phyloP scores from a whole-genome alignment of 2,113 vertebrate genomes.

The Odontesthes bonariensis region DNA sequence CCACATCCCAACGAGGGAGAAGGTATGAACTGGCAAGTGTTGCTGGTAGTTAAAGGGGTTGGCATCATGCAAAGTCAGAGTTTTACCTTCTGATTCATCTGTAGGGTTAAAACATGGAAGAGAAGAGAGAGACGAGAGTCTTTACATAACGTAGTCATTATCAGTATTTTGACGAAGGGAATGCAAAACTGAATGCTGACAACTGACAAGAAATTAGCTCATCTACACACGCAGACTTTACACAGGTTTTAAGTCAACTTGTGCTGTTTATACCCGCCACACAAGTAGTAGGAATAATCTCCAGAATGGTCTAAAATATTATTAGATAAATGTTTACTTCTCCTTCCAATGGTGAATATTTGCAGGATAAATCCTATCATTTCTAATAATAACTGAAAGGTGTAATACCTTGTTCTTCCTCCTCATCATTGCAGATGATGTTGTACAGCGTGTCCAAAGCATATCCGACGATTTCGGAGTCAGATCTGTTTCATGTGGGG shows the following conservation, averaged over 20 bases:
- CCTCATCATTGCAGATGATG: constrained; percentile 95
- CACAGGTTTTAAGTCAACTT: constrained; percentile 9
- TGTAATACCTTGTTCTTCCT: constrained; percentile 93
- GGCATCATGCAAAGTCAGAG: constrained; percentile 77
- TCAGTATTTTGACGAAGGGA: constrained; percentile 37
- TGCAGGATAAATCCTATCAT: neutral
- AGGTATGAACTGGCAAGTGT: constrained; percentile 22
- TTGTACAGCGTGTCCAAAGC: constrained; percentile 98
- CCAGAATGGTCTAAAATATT: neutral
- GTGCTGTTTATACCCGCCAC: neutral
- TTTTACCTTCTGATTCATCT: constrained; percentile 99
- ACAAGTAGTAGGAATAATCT: constrained; percentile 11
- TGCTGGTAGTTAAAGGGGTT: constrained; percentile 35
- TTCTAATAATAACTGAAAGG: neutral
- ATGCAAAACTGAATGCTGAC: constrained; percentile 29
- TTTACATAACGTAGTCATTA: constrained; percentile 56
- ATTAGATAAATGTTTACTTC: neutral
- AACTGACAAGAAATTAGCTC: constrained; percentile 24
- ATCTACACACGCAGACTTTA: constrained; percentile 47
- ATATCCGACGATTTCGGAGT: constrained; percentile 99
- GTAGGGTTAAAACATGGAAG: constrained; percentile 87
- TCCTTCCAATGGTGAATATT: neutral
- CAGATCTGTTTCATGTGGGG: constrained; percentile 82
- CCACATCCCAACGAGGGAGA: constrained; percentile 18
- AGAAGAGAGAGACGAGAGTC: constrained; percentile 84